Percentiles rank a stretch among this genome's conserved stretches.
phyloP scores from a whole-genome alignment of 2,797 vertebrate species.

The Muscicapa striata region DNA sequence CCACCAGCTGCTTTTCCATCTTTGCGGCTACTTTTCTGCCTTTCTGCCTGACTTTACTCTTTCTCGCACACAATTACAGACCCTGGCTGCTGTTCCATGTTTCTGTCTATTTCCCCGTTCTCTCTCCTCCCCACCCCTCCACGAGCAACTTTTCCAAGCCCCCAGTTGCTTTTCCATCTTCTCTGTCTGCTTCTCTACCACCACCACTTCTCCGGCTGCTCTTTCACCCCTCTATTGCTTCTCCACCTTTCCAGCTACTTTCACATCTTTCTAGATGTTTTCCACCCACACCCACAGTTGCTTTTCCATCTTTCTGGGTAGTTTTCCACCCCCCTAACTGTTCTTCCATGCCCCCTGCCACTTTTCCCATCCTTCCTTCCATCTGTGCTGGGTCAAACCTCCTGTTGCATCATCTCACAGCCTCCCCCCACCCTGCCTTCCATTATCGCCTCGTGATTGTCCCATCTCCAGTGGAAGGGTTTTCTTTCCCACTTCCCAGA shows the following conservation, averaged over 20 bases:
- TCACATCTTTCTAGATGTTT: background rate
- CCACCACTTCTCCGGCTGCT: background rate
- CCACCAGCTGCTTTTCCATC: background rate
- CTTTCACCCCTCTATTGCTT: background rate
- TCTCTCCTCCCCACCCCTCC: background rate
- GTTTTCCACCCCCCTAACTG: background rate
- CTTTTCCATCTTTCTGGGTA: background rate
- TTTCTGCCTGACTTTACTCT: background rate
- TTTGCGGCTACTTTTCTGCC: background rate
- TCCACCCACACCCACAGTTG: background rate
- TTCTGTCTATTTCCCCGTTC: background rate
- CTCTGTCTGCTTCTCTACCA: background rate
- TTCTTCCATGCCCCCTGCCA: background rate
- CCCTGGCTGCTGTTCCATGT: background rate
- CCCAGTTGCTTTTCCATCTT: background rate
- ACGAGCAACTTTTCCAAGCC: background rate
- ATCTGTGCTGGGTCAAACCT: background rate
- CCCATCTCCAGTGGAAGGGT: background rate
- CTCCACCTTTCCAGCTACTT: background rate
- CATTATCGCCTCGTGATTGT: background rate
- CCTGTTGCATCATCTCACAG: conserved; percentile 46
- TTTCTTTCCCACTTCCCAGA: background rate
- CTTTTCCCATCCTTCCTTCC: background rate
- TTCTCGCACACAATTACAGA: background rate
- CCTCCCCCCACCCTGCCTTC: background rate